phyloP scores from a whole-genome alignment of 2,888 invertebrate genomes.

The Steinernema carpocapsae region DNA sequence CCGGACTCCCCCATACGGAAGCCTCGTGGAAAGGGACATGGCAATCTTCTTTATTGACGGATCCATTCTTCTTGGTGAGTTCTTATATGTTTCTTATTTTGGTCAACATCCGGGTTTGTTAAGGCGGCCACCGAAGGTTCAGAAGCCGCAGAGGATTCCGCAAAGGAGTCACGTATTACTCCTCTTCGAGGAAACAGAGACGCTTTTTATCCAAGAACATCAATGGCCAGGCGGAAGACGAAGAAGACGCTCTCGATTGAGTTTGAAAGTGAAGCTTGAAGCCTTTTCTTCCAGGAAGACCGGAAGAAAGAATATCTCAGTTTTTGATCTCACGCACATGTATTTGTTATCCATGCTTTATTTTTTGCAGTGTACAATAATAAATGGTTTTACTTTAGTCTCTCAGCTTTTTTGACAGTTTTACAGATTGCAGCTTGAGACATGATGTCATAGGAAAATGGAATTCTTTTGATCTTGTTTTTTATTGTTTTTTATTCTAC shows the following conservation, averaged over 20 bases:
- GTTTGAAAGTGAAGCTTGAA: not conserved
- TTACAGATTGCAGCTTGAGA: too few relatives aligned
- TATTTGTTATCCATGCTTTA: not conserved
- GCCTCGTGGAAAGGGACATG: constrained; percentile 9
- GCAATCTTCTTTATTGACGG: constrained; percentile 23
- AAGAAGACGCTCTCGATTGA: constrained; percentile 9
- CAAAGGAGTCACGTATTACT: constrained; percentile 9
- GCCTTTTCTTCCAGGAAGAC: not conserved
- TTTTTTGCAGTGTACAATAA: not conserved
- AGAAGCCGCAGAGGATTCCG: constrained; percentile 15
- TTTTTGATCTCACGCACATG: not conserved
- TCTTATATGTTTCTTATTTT: not conserved
- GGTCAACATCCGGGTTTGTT: not conserved
- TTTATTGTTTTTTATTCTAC: too few relatives aligned
- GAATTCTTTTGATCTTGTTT: too few relatives aligned
- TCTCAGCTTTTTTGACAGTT: not conserved
- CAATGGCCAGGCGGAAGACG: not conserved
- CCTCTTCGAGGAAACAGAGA: constrained; percentile 10
- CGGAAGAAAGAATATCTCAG: not conserved
- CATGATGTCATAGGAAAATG: too few relatives aligned
- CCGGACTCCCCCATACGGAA: not conserved
- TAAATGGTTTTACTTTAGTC: not conserved
- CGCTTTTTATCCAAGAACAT: constrained; percentile 8
- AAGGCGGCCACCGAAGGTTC: not conserved
- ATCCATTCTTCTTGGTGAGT: constrained; percentile 2